phyloP scores from a whole-genome alignment of 2,888 invertebrate species.

The Idaea aversata region DNA sequence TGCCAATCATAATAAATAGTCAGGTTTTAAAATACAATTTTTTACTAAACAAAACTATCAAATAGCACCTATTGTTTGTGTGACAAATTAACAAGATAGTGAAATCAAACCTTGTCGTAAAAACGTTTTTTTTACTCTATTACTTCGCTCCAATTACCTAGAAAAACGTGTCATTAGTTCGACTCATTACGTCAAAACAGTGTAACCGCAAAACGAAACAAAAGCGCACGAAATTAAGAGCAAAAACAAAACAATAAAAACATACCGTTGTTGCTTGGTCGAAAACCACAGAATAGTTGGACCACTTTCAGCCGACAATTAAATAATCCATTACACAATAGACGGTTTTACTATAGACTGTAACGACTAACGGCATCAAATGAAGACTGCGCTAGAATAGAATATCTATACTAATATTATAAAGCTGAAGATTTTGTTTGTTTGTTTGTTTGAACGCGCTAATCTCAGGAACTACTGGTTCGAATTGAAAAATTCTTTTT shows the following conservation, averaged over 20 bases:
- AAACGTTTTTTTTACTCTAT: neutral
- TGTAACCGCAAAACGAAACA: neutral
- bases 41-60: too few species aligned
- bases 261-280: neutral
- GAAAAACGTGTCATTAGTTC: neutral
- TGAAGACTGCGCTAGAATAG: too few species aligned
- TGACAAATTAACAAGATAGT: neutral
- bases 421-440: too few species aligned
- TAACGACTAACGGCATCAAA: neutral
- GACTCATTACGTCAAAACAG: conserved; percentile 1
- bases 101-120: neutral
- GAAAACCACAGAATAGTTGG: neutral
- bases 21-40: too few species aligned
- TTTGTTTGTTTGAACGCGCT: too few species aligned
- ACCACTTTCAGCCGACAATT: neutral
- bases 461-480: too few species aligned
- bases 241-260: neutral
- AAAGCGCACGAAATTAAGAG: neutral
- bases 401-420: too few species aligned
- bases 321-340: neutral
- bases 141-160: neutral
- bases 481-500: too few species aligned
- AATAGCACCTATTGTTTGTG: too few species aligned
- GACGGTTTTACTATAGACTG: neutral
- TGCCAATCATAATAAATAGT: too few species aligned